Evolutionary conservation across 2,888 invertebrate genomes (phyloP).

Genomic region (Caenorhabditis angaria): DNA sequence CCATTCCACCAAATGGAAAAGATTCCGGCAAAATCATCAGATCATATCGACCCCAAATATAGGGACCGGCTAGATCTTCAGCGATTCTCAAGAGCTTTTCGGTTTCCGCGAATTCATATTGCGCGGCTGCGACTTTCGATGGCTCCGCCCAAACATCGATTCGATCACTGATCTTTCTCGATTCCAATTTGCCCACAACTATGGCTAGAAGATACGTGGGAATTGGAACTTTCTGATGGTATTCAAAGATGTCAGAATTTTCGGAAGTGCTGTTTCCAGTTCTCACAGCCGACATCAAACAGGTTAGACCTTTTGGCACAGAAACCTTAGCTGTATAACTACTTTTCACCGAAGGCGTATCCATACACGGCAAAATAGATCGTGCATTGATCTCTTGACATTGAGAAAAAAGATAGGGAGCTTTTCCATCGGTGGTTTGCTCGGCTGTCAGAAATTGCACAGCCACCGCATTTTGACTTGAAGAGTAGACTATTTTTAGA

Average conservation of each 20-base stretch:
- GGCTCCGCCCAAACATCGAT: constrained; percentile 90
- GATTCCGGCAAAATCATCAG: constrained; percentile 86
- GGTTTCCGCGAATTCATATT: constrained; percentile 82
- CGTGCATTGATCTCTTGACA: too few species aligned
- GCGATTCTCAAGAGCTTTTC: constrained; percentile 53
- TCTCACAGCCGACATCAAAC: constrained; percentile 85
- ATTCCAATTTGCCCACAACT: constrained; percentile 84
- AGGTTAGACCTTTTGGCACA: too few species aligned
- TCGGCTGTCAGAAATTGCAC: too few species aligned
- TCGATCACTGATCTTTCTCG: constrained; percentile 64
- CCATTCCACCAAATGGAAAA: constrained; percentile 95
- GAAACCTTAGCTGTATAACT: too few species aligned
- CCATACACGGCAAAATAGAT: too few species aligned
- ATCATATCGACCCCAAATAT: constrained; percentile 79
- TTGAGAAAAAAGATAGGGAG: too few species aligned
- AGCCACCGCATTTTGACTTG: too few species aligned
- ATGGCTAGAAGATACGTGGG: constrained; percentile 90
- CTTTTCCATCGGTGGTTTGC: too few species aligned
- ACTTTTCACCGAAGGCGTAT: too few species aligned
- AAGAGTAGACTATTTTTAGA: too few species aligned
- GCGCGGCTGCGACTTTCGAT: constrained; percentile 83
- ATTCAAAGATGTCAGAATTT: too few species aligned
- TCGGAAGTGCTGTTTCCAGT: too few species aligned
- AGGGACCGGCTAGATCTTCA: constrained; percentile 61
- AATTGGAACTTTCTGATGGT: constrained; percentile 79